These are phyloP conservation scores for Eucidaris tribuloides DNA, from an alignment of 35 echinoderm and acorn worm species.

Conservation along the genomic window DNA sequence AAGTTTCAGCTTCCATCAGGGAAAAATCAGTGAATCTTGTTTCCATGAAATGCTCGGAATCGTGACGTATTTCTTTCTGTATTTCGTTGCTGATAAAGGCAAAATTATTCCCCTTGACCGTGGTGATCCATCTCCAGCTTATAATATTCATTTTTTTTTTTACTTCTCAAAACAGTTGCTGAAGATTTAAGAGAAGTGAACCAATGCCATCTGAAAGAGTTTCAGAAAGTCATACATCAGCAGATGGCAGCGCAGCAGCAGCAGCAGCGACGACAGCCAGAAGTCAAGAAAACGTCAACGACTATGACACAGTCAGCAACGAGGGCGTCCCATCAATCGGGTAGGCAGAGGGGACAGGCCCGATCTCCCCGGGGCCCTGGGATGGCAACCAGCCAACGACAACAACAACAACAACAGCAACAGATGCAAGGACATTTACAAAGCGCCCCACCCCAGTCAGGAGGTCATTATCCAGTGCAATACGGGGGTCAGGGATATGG, in stretches of 20 bases:
- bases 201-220: conserved; percentile 72
- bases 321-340: not conserved
- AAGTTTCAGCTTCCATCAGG: not conserved
- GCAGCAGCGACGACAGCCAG: not conserved
- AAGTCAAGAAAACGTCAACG: not conserved
- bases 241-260: not conserved
- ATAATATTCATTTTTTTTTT: not conserved
- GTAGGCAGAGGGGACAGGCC: not conserved
- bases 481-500: not conserved
- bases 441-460: too few relatives aligned
- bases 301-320: not conserved
- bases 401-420: too few relatives aligned
- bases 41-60: not conserved
- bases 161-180: conserved; percentile 48
- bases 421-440: too few relatives aligned
- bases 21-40: not conserved
- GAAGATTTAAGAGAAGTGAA: conserved; percentile 86
- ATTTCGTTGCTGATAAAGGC: not conserved
- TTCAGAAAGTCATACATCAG: conserved; percentile 25
- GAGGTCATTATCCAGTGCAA: not conserved
- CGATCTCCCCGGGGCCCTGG: not conserved
- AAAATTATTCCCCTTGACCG: not conserved
- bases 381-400: conserved; percentile 2
- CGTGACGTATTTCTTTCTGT: not conserved
- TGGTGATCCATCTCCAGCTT: not conserved